Percentiles rank a stretch among this genome's conserved stretches.
Conservation (phyloP, 2,888 invertebrate genomes). For the Volucella inanis region DNA sequence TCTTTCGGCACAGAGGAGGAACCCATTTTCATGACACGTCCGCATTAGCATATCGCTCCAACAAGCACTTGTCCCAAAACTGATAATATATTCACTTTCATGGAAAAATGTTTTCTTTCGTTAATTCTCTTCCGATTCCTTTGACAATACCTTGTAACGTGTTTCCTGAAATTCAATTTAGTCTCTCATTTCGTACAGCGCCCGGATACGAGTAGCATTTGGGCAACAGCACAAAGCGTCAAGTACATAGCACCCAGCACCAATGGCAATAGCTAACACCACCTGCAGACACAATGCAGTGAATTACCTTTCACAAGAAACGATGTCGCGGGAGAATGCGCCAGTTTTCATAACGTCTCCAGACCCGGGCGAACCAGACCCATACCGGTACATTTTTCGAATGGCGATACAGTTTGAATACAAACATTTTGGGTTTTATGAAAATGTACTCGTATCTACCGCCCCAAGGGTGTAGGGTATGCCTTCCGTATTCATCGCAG, state of each 20-base stretch:
- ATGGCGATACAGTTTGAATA: constrained; percentile 62
- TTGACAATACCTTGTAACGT: constrained; percentile 70
- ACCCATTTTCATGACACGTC: constrained; percentile 58
- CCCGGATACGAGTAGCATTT: background rate
- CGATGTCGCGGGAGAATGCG: constrained; percentile 50
- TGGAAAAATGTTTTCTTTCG: constrained; percentile 70
- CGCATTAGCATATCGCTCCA: constrained; percentile 61
- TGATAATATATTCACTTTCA: constrained; percentile 69
- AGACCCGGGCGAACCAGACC: background rate
- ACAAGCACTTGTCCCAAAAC: constrained; percentile 53
- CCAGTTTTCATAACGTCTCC: constrained; percentile 29
- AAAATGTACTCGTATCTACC: constrained; percentile 53
- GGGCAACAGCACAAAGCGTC: background rate
- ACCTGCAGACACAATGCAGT: constrained; percentile 68
- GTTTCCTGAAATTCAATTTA: constrained; percentile 72
- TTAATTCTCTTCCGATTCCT: constrained; percentile 73
- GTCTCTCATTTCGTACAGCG: constrained; percentile 43
- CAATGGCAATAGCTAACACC: constrained; percentile 29
- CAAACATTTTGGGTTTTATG: constrained; percentile 63
- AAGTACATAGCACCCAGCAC: background rate
- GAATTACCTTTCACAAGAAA: constrained; percentile 30
- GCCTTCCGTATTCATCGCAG: background rate
- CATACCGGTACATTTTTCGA: constrained; percentile 15
- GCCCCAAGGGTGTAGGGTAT: constrained; percentile 3
- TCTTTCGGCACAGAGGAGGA: background rate